These are phyloP conservation scores for Rachycentron canadum DNA, from an alignment of 2,797 vertebrate genomes.

Conservation along the genomic window DNA sequence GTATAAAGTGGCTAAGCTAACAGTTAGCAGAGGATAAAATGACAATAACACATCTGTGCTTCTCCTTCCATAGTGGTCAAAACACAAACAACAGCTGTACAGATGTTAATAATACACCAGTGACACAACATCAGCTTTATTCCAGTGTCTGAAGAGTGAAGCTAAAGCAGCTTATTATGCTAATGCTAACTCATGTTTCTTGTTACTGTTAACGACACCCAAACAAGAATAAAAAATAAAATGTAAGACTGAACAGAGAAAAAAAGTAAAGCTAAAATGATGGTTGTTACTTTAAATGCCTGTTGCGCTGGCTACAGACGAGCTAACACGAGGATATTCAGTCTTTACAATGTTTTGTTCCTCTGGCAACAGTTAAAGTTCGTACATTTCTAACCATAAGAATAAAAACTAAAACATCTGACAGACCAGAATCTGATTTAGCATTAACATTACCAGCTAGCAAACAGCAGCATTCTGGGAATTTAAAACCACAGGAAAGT, in stretches of 20 bases:
- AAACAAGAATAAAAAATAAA: neutral
- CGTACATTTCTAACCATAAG: too few species aligned
- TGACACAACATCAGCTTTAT: slow-evolving; percentile 31
- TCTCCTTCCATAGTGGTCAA: slow-evolving; percentile 62
- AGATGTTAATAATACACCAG: neutral
- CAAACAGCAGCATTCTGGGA: neutral
- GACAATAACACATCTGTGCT: slow-evolving; percentile 46
- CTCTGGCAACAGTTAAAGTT: too few species aligned
- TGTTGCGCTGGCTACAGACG: neutral
- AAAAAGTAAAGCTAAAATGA: neutral
- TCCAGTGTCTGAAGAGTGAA: slow-evolving; percentile 17
- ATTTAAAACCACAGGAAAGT: too few species aligned
- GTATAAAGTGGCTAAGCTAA: slow-evolving; percentile 40
- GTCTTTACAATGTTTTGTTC: too few species aligned
- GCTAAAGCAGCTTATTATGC: neutral
- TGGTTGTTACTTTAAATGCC: neutral
- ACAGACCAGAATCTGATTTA: too few species aligned
- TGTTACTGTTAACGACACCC: neutral
- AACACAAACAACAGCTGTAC: slow-evolving; percentile 20
- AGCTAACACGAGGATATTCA: too few species aligned
- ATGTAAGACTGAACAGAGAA: neutral
- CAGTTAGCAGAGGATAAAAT: slow-evolving; percentile 37
- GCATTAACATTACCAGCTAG: too few species aligned
- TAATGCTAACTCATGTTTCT: neutral
- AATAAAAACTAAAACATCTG: too few species aligned